Conservation (phyloP, 2,888 invertebrate genomes). For the Leptinotarsa peninsularis region DNA sequence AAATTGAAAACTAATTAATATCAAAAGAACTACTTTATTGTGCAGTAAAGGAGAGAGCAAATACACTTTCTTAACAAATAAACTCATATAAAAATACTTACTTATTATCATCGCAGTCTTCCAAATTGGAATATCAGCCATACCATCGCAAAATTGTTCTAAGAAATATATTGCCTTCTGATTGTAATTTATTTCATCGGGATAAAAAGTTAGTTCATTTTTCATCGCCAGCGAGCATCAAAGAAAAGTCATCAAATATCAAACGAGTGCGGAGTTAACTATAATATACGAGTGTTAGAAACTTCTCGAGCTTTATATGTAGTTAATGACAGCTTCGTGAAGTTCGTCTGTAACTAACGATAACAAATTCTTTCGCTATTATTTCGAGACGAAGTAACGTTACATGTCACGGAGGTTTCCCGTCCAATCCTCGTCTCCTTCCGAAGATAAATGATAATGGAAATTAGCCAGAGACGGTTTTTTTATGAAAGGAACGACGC, state of each 20-base stretch:
- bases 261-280: slow-evolving; percentile 24
- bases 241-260: slow-evolving; percentile 18
- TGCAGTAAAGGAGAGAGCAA: no score
- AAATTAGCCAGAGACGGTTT: slow-evolving; percentile 61
- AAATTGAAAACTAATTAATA: no score
- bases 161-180: background rate
- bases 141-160: no score
- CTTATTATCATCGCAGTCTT: no score
- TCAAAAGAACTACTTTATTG: no score
- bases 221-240: slow-evolving; percentile 15
- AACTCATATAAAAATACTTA: no score
- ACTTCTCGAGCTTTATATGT: slow-evolving; percentile 39
- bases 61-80: no score
- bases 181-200: slow-evolving; percentile 1
- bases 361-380: slow-evolving; percentile 55
- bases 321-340: slow-evolving; percentile 43
- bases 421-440: slow-evolving; percentile 39
- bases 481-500: slow-evolving; percentile 58
- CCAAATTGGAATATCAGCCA: no score
- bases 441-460: slow-evolving; percentile 65
- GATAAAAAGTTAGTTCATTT: slow-evolving; percentile 9
- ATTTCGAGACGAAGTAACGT: slow-evolving; percentile 53
- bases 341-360: slow-evolving; percentile 50
- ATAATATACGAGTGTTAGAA: slow-evolving; percentile 34
- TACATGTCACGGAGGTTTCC: slow-evolving; percentile 58